Base-by-base conservation (phyloP, 2,113 vertebrate genomes). In the Eleginops maclovinus region DNA sequence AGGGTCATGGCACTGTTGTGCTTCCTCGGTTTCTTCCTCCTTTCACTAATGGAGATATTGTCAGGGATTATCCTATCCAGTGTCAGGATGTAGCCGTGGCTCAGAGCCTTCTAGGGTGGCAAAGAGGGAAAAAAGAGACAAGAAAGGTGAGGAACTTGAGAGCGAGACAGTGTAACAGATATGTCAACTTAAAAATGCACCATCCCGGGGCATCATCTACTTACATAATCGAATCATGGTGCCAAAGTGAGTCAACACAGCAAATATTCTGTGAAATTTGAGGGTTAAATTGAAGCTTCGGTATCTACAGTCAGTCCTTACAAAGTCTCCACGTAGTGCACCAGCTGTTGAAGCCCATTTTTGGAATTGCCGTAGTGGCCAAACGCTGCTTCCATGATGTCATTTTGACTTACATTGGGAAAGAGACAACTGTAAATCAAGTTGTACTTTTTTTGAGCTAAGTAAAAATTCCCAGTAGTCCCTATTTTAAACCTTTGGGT, bases 31-130 rank as follows among this genome's bases (percentile, higher is more conserved):
- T 62, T 17, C 9, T 24, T 44, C 2, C 0, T 71, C n/a, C 54
- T 41, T 2, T 78, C 55, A 15, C 7, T 40, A 11, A 91, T 53
- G n/a, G 61, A 67, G 55, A 90, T 50, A 0, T 3, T 28, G 44
- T 88, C 49, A 13, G 66, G 44, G 56, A 43, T 10, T 0, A 31
- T 83, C n/a, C 2, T 50, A 24, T 87, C 82, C 22, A 47, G 67
- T 21, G 55, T 54, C 41, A 89, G 58, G 62, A 19, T 56, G 74
- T 47, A 36, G 21, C 53, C 49, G n/a, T 40, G 47, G n/a, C 21
- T n/a, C 31, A 58, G 40, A 55, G 4, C 4, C 0, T 0, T 21
- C 90, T 91, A 58, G 9, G 73, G 50, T 4, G 17, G 26, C 3
- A 41, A 36, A 71, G 9, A 82, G 10, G 13, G 40, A 26, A 24